Evolutionary conservation across 2,113 vertebrate species (phyloP).

Genomic region (Brachirus orientalis): DNA sequence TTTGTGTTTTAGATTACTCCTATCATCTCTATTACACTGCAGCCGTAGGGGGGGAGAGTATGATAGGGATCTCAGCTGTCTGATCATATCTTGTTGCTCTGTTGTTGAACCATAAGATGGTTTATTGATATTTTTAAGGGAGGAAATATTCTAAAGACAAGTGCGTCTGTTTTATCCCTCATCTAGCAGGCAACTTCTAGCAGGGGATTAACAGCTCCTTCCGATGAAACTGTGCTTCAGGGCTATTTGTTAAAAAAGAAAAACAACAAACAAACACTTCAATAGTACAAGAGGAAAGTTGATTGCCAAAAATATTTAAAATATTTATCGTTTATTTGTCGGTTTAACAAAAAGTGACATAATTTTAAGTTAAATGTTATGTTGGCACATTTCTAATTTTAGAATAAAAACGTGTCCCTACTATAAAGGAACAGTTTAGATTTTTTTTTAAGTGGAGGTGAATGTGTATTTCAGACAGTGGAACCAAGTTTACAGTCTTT

Average conservation of each 20-base stretch:
- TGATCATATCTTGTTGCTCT: slow-evolving; percentile 66
- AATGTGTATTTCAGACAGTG: too few species aligned
- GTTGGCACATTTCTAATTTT: too few species aligned
- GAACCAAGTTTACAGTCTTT: too few species aligned
- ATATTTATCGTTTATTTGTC: too few species aligned
- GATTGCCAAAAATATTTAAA: slow-evolving; percentile 47
- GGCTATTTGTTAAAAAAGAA: slow-evolving; percentile 64
- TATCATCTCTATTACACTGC: slow-evolving; percentile 46
- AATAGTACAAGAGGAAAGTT: slow-evolving; percentile 31
- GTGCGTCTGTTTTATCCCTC: slow-evolving; percentile 58
- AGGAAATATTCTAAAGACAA: slow-evolving; percentile 53
- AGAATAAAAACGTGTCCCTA: too few species aligned
- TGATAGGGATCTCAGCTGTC: slow-evolving; percentile 66
- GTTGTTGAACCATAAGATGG: slow-evolving; percentile 61
- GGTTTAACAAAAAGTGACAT: not conserved
- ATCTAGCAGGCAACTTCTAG: slow-evolving; percentile 62
- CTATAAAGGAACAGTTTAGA: too few species aligned
- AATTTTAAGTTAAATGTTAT: too few species aligned
- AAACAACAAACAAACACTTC: slow-evolving; percentile 40
- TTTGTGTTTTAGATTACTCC: slow-evolving; percentile 39
- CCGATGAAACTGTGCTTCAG: slow-evolving; percentile 59
- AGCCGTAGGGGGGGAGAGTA: slow-evolving; percentile 47
- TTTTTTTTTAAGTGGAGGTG: too few species aligned
- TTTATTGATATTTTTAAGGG: slow-evolving; percentile 72
- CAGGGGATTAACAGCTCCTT: slow-evolving; percentile 65